Evolutionary conservation across 1,140 invertebrate species (phyloP).

Genomic region (Tetragonula clypearis): DNA sequence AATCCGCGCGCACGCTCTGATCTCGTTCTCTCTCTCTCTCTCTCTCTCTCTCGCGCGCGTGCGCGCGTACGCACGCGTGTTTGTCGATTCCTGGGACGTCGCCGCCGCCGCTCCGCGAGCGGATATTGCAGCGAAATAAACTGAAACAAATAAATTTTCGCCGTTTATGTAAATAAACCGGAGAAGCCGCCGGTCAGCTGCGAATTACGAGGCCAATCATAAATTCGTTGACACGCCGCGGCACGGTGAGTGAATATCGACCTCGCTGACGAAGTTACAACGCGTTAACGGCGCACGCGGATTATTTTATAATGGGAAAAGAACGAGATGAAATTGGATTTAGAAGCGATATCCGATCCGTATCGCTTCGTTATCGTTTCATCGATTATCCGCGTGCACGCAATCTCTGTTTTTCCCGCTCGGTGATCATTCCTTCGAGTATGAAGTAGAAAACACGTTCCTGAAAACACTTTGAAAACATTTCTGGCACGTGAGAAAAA

Average conservation of each 20-base stretch:
- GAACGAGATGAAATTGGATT: background rate
- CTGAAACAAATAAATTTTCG: constrained; percentile 50
- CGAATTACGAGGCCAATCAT: constrained; percentile 35
- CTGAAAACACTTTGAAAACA: no score
- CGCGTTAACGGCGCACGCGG: no score
- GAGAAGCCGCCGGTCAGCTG: background rate
- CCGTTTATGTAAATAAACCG: constrained; percentile 48
- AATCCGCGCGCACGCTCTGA: constrained; percentile 9
- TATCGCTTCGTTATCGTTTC: background rate
- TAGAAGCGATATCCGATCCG: background rate
- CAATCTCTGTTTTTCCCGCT: background rate
- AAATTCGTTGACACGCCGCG: constrained; percentile 27
- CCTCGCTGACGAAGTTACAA: background rate
- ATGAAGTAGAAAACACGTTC: no score
- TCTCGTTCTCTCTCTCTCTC: background rate
- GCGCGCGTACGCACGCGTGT: background rate
- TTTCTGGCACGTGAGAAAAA: no score
- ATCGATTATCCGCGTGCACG: background rate
- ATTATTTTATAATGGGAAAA: no score
- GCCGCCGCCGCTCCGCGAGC: background rate
- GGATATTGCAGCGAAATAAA: constrained; percentile 48
- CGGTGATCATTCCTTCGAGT: background rate
- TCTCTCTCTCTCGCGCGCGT: background rate
- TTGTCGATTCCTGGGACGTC: constrained; percentile 34
- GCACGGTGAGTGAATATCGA: background rate